A percentile compares a stretch with the other conserved stretches of the same genome.
These are phyloP conservation scores for Astreopora myriophthalma DNA, from an alignment of 64 coral and sea anemone genomes.

Conservation along the genomic window DNA sequence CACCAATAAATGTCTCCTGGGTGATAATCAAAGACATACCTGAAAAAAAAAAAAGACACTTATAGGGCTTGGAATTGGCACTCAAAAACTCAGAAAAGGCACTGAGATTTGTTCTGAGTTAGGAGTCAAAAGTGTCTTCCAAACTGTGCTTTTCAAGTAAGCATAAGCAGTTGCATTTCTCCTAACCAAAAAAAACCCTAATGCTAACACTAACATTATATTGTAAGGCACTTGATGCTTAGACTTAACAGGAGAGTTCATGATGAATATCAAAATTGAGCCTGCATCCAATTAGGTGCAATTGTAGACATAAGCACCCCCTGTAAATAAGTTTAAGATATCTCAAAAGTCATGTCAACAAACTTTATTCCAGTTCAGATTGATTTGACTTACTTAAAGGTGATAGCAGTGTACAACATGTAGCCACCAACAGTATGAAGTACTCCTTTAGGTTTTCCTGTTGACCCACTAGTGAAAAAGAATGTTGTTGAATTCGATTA, in stretches of 20 bases:
- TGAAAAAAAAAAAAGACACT: background rate
- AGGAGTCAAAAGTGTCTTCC: too few species aligned
- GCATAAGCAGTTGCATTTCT: too few species aligned
- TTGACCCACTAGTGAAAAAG: slow-evolving; percentile 86
- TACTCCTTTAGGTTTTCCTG: slow-evolving; percentile 96
- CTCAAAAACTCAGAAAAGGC: too few species aligned
- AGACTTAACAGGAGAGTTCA: too few species aligned
- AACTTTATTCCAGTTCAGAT: background rate
- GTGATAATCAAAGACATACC: slow-evolving; percentile 98
- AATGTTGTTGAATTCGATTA: background rate
- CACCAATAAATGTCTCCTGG: slow-evolving; percentile 99
- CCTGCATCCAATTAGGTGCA: too few species aligned
- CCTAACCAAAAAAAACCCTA: too few species aligned
- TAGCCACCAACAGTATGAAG: slow-evolving; percentile 91
- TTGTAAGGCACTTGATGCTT: too few species aligned
- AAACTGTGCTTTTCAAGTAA: too few species aligned
- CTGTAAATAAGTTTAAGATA: background rate
- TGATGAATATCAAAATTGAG: too few species aligned
- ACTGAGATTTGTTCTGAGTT: too few species aligned
- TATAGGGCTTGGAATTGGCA: background rate
- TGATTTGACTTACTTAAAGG: slow-evolving; percentile 93
- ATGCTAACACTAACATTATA: too few species aligned
- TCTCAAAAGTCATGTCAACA: background rate
- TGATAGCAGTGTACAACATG: slow-evolving; percentile 93
- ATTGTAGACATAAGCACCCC: too few species aligned